A percentile compares a stretch with the other conserved stretches of the same genome.
phyloP scores from a whole-genome alignment of 2,113 vertebrate species.

The Hemichromis elongatus region DNA sequence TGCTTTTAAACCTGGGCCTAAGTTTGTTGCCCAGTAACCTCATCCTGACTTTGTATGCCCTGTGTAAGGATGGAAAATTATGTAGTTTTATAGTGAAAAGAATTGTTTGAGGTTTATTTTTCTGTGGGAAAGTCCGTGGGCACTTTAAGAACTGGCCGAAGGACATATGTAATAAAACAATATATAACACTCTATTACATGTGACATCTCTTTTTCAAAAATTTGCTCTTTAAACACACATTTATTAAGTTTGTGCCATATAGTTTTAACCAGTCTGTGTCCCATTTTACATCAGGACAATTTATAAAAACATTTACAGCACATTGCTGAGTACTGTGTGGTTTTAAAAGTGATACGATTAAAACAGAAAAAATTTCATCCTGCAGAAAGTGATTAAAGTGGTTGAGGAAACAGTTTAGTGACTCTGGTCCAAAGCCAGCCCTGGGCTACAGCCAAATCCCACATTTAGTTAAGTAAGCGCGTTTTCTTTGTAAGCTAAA shows the following conservation, averaged over 20 bases:
- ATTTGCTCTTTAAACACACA: not conserved
- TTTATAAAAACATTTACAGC: not conserved
- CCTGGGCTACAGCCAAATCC: not conserved
- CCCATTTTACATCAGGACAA: not conserved
- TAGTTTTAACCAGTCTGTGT: not conserved
- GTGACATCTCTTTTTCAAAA: not conserved
- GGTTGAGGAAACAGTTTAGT: not conserved
- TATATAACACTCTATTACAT: not conserved
- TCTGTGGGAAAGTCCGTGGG: not conserved
- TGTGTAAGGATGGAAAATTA: not conserved
- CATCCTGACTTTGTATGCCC: not conserved
- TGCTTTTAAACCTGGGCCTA: not conserved
- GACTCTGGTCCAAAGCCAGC: not conserved
- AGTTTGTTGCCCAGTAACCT: not conserved
- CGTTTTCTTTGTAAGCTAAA: not conserved
- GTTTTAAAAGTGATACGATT: not conserved
- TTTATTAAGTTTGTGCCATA: not conserved
- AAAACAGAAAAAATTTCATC: not conserved
- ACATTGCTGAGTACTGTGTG: not conserved
- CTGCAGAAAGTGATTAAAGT: not conserved
- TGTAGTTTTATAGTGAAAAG: not conserved
- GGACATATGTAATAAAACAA: not conserved
- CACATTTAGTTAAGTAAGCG: not conserved
- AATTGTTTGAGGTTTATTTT: not conserved
- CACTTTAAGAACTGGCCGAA: not conserved